These are phyloP conservation scores for Odontocolon sp. DNA, from an alignment of 2,888 invertebrate genomes.

Conservation along the genomic window DNA sequence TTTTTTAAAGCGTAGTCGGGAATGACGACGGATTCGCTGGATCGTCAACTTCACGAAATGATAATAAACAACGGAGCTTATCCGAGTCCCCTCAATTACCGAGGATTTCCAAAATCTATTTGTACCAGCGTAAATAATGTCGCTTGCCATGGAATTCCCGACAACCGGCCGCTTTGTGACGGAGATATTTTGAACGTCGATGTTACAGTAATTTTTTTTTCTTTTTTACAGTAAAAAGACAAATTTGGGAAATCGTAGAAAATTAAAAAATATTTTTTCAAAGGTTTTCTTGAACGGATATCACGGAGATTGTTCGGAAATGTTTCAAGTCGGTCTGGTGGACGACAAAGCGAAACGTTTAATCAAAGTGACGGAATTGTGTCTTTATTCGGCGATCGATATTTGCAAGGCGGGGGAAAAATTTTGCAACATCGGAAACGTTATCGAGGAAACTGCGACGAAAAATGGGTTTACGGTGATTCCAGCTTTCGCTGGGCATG, in stretches of 20 bases:
- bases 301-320: conserved; percentile 96
- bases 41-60: conserved; percentile 87
- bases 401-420: conserved; percentile 83
- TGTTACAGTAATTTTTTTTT: conserved; percentile 86
- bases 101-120: conserved; percentile 92
- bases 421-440: conserved; percentile 82
- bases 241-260: too few relatives aligned
- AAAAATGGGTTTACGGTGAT: conserved; percentile 86
- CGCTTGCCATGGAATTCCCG: conserved; percentile 96
- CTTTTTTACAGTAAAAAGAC: background rate
- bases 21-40: conserved; percentile 92
- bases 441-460: conserved; percentile 85
- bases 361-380: conserved; percentile 87
- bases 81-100: conserved; percentile 94
- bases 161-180: conserved; percentile 88
- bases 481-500: conserved; percentile 94
- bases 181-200: conserved; percentile 97
- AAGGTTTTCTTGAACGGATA: conserved; percentile 91
- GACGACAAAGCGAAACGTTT: conserved; percentile 88
- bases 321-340: conserved; percentile 91
- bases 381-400: conserved; percentile 84
- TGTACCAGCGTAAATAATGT: conserved; percentile 97
- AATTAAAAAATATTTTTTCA: background rate
- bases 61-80: conserved; percentile 89
- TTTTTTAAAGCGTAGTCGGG: conserved; percentile 84